Base-by-base conservation (phyloP, 2,888 invertebrate species). In the Leptinotarsa tumamoca region DNA sequence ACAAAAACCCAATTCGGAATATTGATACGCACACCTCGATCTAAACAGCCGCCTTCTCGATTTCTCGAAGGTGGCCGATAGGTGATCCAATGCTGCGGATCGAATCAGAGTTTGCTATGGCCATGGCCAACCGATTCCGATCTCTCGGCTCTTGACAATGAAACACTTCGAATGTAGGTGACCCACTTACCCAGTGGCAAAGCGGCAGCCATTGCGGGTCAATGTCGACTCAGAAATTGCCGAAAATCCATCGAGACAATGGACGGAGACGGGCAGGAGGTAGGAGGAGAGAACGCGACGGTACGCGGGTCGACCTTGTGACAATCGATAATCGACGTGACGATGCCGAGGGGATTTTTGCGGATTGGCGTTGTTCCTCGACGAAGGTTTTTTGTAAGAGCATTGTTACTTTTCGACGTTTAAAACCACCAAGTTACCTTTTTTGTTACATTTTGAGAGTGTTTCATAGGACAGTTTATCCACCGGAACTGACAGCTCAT, bases 131-230 rank as follows among this genome's bases (percentile, higher is more conserved):
- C 78, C 76, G 75, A 81, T 81, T 78, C 80, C 78, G 78, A 73
- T 73, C 71, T 71, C 73, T 76, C 75, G 77, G 80, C 78, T 81
- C 82, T 82, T 83, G 83, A 83, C 84, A 84, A 83, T 84, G 84
- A 83, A 83, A 83, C 80, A 82, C 81, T 82, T 83, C 68, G 75
- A 81, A 83, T 81, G 83, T 84, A 81, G 84, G 83, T 84, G 82
- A 84, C 84, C 84, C 76, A 84, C 82, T 82, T 83, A 78, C 73
- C 74, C 81, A 79, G 82, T 71, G 66, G 27, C 68, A n/a, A 43
- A 52, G 58, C 58, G 21, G 23, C 74, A 50, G 72, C 80, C 76
- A 80, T 80, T 79, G 81, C 79, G 74, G 82, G 82, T 82, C 82
- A 82, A 81, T 82, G 82, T 80, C 81, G 82, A 73, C 71, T 66